These are phyloP conservation scores for Bambusicola thoracicus DNA, from an alignment of 2,113 vertebrate genomes.

Conservation along the genomic window DNA sequence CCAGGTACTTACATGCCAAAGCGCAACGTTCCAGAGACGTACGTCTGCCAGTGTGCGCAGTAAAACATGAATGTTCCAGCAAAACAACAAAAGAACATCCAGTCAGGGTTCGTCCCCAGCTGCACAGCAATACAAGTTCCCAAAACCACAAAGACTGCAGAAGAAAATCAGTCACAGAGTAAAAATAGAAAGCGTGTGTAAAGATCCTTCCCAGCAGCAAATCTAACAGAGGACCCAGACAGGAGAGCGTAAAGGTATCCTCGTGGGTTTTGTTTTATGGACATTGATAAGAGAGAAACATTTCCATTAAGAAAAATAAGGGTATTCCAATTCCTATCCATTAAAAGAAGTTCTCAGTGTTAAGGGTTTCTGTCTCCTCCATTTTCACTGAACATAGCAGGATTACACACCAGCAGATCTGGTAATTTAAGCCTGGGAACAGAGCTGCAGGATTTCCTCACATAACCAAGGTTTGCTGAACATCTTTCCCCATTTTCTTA, in stretches of 20 bases:
- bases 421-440: rapidly evolving
- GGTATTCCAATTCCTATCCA: rapidly evolving
- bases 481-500: neutral
- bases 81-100: constrained; percentile 99
- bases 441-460: neutral
- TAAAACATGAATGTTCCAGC: constrained; percentile 99
- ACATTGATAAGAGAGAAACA: neutral
- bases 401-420: neutral
- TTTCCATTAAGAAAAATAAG: neutral
- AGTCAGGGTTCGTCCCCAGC: constrained; percentile 96
- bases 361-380: neutral
- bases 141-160: constrained; percentile 95
- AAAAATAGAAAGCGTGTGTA: constrained; percentile 7
- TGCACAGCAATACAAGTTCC: constrained; percentile 97
- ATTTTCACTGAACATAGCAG: neutral
- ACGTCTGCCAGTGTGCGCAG: constrained; percentile 99
- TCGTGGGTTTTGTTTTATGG: neutral
- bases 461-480: neutral
- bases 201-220: constrained; percentile 20
- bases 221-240: neutral
- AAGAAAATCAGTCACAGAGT: constrained; percentile 69
- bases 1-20: constrained; percentile 95
- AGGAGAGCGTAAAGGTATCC: neutral
- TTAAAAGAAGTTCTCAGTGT: neutral
- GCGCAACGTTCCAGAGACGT: constrained; percentile 94